A percentile compares a stretch with the other conserved stretches of the same genome.
These are phyloP conservation scores for Drosophila repletoides DNA, from an alignment of 1,140 invertebrate species.

Conservation along the genomic window DNA sequence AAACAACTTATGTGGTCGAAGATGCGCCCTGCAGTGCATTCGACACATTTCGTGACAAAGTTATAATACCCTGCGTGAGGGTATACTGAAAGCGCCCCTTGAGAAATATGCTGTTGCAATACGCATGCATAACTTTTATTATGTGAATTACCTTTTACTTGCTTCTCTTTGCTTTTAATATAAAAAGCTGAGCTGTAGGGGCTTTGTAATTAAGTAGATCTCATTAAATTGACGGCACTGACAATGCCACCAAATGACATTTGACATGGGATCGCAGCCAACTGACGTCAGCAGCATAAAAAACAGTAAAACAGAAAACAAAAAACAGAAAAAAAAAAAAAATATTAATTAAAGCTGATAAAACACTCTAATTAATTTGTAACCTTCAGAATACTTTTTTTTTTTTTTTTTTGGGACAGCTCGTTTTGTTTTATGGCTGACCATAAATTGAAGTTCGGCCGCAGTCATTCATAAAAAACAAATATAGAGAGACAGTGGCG, in stretches of 20 bases:
- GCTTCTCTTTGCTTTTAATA: not conserved
- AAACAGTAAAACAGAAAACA: not conserved
- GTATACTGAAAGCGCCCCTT: no score
- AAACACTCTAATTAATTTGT: slow-evolving; percentile 50
- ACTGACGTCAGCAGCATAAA: slow-evolving; percentile 29
- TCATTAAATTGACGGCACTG: slow-evolving; percentile 31
- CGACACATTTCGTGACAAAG: no score
- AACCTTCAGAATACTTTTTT: slow-evolving; percentile 24
- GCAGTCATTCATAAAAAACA: slow-evolving; percentile 22
- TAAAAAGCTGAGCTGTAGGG: not conserved
- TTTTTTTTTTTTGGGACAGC: slow-evolving; percentile 5
- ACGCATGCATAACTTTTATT: no score
- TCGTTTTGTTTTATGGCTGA: slow-evolving; percentile 30
- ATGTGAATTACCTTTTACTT: not conserved
- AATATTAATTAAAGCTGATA: slow-evolving; percentile 39
- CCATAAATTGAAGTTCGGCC: slow-evolving; percentile 48
- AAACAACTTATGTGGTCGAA: no score
- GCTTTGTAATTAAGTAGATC: slow-evolving; percentile 24
- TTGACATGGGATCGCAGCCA: slow-evolving; percentile 27
- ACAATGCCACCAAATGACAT: slow-evolving; percentile 32
- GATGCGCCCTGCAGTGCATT: no score
- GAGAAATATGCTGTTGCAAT: no score
- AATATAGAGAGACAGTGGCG: no score
- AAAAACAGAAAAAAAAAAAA: not conserved
- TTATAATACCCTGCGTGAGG: no score